A percentile compares a stretch with the other conserved stretches of the same genome.
Conservation (phyloP, 2,888 invertebrate species). For the Epinotia nisella region DNA sequence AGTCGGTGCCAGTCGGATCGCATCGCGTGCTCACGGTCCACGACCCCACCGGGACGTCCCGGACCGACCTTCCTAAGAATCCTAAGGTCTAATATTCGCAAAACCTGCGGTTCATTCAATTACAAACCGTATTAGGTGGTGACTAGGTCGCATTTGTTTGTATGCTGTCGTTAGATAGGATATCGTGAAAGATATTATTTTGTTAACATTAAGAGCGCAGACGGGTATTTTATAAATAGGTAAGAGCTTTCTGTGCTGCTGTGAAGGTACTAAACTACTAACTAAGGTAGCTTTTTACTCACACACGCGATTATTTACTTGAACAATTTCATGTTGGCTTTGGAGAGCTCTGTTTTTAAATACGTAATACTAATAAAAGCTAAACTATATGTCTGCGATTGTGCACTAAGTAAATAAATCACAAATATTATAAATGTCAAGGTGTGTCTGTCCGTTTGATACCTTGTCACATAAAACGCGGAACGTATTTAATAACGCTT, state of each 20-base stretch:
- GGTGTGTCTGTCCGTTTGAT: too few relatives aligned
- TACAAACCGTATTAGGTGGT: background rate
- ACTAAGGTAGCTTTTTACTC: too few relatives aligned
- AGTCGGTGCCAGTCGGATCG: slow-evolving; percentile 17
- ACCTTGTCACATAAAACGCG: too few relatives aligned
- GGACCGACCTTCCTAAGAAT: slow-evolving; percentile 43
- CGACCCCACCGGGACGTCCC: slow-evolving; percentile 47
- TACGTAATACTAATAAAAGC: too few relatives aligned
- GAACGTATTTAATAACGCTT: too few relatives aligned
- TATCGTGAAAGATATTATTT: slow-evolving; percentile 1
- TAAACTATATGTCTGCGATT: too few relatives aligned
- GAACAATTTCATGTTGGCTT: too few relatives aligned
- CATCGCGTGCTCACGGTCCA: slow-evolving; percentile 45
- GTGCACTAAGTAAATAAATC: too few relatives aligned
- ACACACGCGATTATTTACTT: background rate
- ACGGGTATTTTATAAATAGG: background rate
- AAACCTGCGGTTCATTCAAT: background rate
- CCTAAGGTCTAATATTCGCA: slow-evolving; percentile 27
- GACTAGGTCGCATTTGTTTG: background rate
- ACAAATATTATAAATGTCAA: too few relatives aligned
- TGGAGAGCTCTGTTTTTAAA: too few relatives aligned
- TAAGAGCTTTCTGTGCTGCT: background rate
- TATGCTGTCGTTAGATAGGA: slow-evolving; percentile 2
- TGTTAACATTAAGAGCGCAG: background rate
- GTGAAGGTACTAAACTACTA: too few relatives aligned